phyloP scores from a whole-genome alignment of 2,113 vertebrate species.

The Siniperca knerii region DNA sequence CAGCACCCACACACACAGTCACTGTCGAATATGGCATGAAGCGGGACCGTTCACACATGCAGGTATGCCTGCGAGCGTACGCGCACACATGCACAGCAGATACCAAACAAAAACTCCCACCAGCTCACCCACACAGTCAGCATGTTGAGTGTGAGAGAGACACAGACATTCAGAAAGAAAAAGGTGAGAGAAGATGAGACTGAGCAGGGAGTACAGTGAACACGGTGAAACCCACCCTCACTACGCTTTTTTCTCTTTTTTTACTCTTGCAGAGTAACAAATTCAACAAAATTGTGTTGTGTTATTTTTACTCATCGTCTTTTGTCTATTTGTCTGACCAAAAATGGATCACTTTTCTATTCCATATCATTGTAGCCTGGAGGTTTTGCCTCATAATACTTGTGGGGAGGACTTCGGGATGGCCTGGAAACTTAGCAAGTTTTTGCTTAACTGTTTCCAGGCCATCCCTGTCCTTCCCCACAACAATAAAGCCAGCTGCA shows the following conservation, averaged over 20 bases:
- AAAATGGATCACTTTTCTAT: background rate
- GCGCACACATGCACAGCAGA: background rate
- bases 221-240: background rate
- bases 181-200: slow-evolving; percentile 4
- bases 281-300: background rate
- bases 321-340: background rate
- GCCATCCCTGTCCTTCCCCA: background rate
- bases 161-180: slow-evolving; percentile 4
- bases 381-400: background rate
- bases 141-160: slow-evolving; percentile 29
- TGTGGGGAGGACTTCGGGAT: background rate
- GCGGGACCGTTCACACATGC: slow-evolving; percentile 18
- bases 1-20: slow-evolving; percentile 15
- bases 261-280: background rate
- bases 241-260: background rate
- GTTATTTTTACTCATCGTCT: background rate
- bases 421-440: background rate
- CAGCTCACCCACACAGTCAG: slow-evolving; percentile 64
- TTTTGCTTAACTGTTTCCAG: background rate
- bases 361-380: background rate
- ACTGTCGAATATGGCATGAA: slow-evolving; percentile 28
- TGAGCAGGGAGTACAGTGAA: background rate
- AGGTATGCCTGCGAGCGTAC: slow-evolving; percentile 4
- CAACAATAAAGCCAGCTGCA: slow-evolving; percentile 11
- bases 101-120: slow-evolving; percentile 58